Evolutionary conservation across 2,797 vertebrate genomes (phyloP).

Genomic region (Acipenser ruthenus): DNA sequence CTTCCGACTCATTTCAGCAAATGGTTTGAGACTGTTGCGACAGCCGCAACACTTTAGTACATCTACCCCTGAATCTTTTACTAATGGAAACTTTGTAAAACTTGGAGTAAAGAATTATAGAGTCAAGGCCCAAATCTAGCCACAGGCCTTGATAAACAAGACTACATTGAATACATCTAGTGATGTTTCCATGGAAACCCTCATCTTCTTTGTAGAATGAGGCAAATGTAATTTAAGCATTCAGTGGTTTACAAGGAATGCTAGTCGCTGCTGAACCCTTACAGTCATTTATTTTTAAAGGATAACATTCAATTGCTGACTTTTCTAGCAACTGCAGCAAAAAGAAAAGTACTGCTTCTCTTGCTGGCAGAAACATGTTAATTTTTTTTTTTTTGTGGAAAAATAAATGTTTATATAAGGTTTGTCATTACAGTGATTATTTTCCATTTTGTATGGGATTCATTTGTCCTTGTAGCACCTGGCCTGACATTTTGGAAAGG

Average conservation of each 20-base stretch:
- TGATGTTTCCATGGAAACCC: slow-evolving; percentile 58
- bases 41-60: too few relatives aligned
- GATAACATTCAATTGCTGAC: background rate
- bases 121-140: background rate
- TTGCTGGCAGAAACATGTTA: background rate
- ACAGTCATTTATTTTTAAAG: background rate
- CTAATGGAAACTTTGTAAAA: too few relatives aligned
- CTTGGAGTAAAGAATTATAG: background rate
- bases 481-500: too few relatives aligned
- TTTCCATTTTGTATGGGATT: too few relatives aligned
- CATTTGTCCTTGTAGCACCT: too few relatives aligned
- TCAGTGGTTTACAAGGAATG: slow-evolving; percentile 36
- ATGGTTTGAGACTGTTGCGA: too few relatives aligned
- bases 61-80: too few relatives aligned
- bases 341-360: background rate
- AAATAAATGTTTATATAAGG: too few relatives aligned
- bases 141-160: slow-evolving; percentile 2
- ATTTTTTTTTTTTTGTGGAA: too few relatives aligned
- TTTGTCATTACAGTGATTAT: too few relatives aligned
- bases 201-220: slow-evolving; percentile 51
- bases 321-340: background rate
- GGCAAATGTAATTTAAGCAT: slow-evolving; percentile 48
- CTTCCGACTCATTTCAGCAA: too few relatives aligned
- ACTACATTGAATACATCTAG: slow-evolving; percentile 46
- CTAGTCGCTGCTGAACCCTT: slow-evolving; percentile 8